Conservation (phyloP, 1,140 invertebrate species). For the Oncopodura yosiiana region DNA sequence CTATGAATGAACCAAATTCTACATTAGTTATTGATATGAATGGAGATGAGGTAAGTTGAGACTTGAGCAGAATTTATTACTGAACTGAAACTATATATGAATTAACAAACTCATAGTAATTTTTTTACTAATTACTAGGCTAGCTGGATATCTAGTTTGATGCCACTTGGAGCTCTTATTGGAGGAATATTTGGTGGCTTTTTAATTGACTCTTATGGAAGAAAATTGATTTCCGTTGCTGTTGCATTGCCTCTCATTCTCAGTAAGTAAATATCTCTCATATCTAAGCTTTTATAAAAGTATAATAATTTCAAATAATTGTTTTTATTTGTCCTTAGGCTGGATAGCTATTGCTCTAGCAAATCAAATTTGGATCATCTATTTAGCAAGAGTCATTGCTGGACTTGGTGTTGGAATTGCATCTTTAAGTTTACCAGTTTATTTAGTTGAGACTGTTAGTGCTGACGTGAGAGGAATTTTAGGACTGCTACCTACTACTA, state of each 20-base stretch:
- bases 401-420: slow-evolving; percentile 77
- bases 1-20: slow-evolving; percentile 23
- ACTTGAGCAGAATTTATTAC: too few species aligned
- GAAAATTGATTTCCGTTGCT: slow-evolving; percentile 64
- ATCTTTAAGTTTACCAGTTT: slow-evolving; percentile 74
- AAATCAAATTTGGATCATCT: slow-evolving; percentile 56
- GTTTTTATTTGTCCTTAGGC: slow-evolving; percentile 43
- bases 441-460: slow-evolving; percentile 80
- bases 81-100: not conserved
- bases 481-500: slow-evolving; percentile 73
- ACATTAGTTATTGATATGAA: slow-evolving; percentile 23
- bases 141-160: slow-evolving; percentile 79
- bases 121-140: slow-evolving; percentile 42
- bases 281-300: not conserved
- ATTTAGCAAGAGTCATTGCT: slow-evolving; percentile 60
- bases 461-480: slow-evolving; percentile 66
- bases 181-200: slow-evolving; percentile 77
- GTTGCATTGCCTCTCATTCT: slow-evolving; percentile 68
- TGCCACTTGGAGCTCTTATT: slow-evolving; percentile 72
- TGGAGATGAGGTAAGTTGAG: slow-evolving; percentile 16
- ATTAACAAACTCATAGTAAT: not conserved
- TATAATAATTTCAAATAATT: not conserved
- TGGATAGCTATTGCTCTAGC: slow-evolving; percentile 69
- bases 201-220: slow-evolving; percentile 70
- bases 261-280: slow-evolving; percentile 41